These are phyloP conservation scores for Carcina quercana DNA, from an alignment of 2,888 invertebrate species.

Conservation along the genomic window DNA sequence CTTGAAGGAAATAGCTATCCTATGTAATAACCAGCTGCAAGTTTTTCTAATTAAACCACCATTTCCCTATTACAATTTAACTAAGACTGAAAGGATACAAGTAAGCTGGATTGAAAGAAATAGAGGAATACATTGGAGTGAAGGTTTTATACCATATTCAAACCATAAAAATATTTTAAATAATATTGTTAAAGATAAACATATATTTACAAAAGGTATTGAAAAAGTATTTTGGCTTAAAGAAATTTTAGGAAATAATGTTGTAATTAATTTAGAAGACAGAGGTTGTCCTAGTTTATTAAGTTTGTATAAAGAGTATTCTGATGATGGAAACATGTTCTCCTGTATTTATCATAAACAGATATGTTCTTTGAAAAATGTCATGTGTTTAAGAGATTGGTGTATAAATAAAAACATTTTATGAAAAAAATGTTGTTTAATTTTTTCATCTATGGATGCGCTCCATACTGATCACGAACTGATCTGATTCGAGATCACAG, in stretches of 20 bases:
- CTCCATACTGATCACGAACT: too few relatives aligned
- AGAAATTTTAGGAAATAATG: slow-evolving; percentile 1
- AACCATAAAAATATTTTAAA: slow-evolving; percentile 1
- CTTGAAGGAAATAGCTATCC: slow-evolving; percentile 12
- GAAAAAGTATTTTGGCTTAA: slow-evolving; percentile 10
- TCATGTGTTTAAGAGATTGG: slow-evolving; percentile 4
- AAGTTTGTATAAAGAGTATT: slow-evolving; percentile 6
- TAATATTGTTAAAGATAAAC: slow-evolving; percentile 3
- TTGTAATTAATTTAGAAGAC: slow-evolving; percentile 10
- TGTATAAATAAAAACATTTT: slow-evolving; percentile 4
- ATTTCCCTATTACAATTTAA: slow-evolving; percentile 6
- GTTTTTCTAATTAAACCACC: slow-evolving; percentile 8
- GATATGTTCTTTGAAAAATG: slow-evolving; percentile 4
- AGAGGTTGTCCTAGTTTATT: slow-evolving; percentile 6
- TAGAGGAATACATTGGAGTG: slow-evolving; percentile 4
- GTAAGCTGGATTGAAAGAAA: slow-evolving; percentile 11
- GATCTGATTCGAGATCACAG: too few relatives aligned
- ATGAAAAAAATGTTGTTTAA: too few relatives aligned
- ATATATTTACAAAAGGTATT: slow-evolving; percentile 7
- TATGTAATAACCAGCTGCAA: not conserved
- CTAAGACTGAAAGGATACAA: slow-evolving; percentile 6
- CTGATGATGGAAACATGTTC: not conserved
- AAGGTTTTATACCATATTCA: slow-evolving; percentile 7
- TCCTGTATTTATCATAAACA: not conserved
- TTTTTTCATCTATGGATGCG: too few relatives aligned